phyloP scores from a whole-genome alignment of 2,113 vertebrate genomes.

The Brevimyrus niger region DNA sequence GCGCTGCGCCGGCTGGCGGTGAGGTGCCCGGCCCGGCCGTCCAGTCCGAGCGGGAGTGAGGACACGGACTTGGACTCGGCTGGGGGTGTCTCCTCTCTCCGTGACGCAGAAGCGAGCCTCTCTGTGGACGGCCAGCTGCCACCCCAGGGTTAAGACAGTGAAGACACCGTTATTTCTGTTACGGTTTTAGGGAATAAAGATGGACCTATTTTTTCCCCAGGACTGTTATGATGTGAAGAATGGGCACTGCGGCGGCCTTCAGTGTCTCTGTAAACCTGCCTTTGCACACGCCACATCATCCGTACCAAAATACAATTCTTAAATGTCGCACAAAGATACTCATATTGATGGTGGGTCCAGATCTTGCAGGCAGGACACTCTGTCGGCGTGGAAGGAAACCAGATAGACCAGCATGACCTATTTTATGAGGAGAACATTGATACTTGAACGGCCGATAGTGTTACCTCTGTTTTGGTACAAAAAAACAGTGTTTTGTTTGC shows the following conservation, averaged over 20 bases:
- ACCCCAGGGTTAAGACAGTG: neutral
- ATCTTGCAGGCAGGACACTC: neutral
- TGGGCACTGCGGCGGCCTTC: neutral
- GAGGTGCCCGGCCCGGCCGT: conserved; percentile 31
- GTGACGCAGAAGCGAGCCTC: neutral
- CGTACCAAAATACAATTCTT: neutral
- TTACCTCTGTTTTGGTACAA: neutral
- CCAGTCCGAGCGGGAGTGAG: neutral
- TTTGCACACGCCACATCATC: neutral
- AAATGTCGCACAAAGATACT: neutral
- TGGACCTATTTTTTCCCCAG: too few species aligned
- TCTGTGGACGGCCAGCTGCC: neutral
- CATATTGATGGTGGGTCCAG: neutral
- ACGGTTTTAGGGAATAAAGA: neutral
- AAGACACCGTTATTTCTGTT: neutral
- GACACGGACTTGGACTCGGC: neutral
- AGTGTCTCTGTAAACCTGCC: neutral
- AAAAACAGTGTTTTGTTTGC: neutral
- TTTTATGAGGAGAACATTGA: neutral
- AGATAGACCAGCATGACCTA: neutral
- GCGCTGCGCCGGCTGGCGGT: conserved; percentile 56
- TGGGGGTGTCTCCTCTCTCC: neutral
- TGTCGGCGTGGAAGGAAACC: neutral
- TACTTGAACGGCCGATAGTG: neutral
- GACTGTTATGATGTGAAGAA: neutral